phyloP scores from a whole-genome alignment of 37 sponge, comb jelly and placozoan genomes.

The Tethya wilhelma region DNA sequence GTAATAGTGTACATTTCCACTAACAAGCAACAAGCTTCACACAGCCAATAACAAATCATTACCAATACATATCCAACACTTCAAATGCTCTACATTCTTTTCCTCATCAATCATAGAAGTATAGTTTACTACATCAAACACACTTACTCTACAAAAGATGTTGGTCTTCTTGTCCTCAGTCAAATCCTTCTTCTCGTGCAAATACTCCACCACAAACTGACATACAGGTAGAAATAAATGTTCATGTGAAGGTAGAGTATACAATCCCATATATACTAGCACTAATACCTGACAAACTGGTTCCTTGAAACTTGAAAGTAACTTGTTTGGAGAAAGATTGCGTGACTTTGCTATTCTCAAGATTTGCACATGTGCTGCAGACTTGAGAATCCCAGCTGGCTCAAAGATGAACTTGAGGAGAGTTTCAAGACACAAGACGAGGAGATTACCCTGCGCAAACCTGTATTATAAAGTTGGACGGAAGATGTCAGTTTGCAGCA shows the following conservation, averaged over 20 bases:
- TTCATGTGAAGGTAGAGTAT: neutral
- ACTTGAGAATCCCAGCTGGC: conserved; percentile 10
- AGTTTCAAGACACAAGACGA: conserved; percentile 21
- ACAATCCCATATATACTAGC: neutral
- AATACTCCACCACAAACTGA: conserved; percentile 20
- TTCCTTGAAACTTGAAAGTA: conserved; percentile 24
- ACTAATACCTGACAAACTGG: conserved; percentile 33
- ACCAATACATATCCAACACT: neutral
- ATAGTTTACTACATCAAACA: neutral
- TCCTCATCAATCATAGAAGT: too few relatives aligned
- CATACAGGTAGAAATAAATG: neutral
- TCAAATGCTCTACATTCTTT: neutral
- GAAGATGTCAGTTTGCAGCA: neutral
- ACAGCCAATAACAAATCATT: neutral
- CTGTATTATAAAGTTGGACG: conserved; percentile 13
- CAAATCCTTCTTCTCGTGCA: conserved; percentile 7
- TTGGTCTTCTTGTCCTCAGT: conserved; percentile 12
- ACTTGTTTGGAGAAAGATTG: conserved; percentile 8
- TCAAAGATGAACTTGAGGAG: conserved; percentile 41
- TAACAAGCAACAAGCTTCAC: too few relatives aligned
- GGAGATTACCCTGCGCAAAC: conserved; percentile 17
- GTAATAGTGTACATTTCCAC: conserved; percentile 1
- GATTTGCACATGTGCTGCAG: conserved; percentile 26
- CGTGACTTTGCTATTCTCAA: conserved; percentile 20
- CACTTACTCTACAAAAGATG: conserved; percentile 14